phyloP scores from a whole-genome alignment of 2,888 invertebrate genomes.

The Orchesella flavescens region DNA sequence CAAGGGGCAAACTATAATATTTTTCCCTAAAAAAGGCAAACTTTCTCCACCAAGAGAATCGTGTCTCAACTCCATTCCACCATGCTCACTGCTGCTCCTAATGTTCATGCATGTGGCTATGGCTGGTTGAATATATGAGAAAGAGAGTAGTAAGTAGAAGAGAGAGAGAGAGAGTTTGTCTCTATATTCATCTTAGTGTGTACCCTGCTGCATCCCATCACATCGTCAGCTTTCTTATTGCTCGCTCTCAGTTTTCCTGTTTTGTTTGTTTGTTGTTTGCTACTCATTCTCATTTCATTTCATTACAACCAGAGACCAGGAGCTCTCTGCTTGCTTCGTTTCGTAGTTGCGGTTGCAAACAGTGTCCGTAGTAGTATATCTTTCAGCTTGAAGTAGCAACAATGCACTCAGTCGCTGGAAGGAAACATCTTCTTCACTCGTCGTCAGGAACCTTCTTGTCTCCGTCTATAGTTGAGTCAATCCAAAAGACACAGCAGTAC shows the following conservation, averaged over 20 bases:
- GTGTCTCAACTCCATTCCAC: not conserved
- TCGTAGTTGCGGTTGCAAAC: not conserved
- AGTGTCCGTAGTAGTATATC: not conserved
- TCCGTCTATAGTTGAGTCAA: too few species aligned
- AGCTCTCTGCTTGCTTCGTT: not conserved
- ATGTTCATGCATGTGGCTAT: constrained; percentile 29
- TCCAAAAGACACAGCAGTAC: too few species aligned
- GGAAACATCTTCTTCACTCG: constrained; percentile 29
- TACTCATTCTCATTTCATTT: not conserved
- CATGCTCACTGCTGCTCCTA: constrained; percentile 7
- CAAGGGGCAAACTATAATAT: constrained; percentile 39
- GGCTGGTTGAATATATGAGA: constrained; percentile 40
- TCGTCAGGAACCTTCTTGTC: constrained; percentile 18
- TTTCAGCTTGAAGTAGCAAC: constrained; percentile 21
- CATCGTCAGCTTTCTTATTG: constrained; percentile 21
- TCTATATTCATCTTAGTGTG: constrained; percentile 3
- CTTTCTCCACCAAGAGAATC: constrained; percentile 17
- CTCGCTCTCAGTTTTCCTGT: constrained; percentile 4
- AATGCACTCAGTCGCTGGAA: constrained; percentile 42
- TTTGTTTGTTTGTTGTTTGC: not conserved
- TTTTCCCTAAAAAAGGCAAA: constrained; percentile 27
- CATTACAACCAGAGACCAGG: not conserved
- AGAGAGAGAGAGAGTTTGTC: too few species aligned
- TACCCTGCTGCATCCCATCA: not conserved
- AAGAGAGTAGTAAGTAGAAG: too few species aligned